These are phyloP conservation scores for Pseudoatta argentina DNA, from an alignment of 1,140 invertebrate genomes.

Conservation along the genomic window DNA sequence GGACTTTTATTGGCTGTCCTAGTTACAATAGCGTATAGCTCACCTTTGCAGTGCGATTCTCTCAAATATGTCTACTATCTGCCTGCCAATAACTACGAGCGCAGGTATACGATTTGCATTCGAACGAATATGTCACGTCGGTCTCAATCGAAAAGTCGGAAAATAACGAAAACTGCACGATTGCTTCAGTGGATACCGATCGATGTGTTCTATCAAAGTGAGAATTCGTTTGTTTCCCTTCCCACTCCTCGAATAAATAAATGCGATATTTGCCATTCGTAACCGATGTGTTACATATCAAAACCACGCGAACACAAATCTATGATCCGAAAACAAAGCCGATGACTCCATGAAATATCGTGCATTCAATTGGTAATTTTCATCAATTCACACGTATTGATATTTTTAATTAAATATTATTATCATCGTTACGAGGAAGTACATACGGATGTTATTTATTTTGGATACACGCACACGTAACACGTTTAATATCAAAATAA, in stretches of 20 bases:
- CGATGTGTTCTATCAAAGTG: slow-evolving; percentile 9
- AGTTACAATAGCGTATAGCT: slow-evolving; percentile 39
- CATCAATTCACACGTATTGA: neutral
- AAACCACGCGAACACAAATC: neutral
- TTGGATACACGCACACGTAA: neutral
- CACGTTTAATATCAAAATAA: slow-evolving; percentile 18
- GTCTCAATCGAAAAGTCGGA: slow-evolving; percentile 41
- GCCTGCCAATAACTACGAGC: slow-evolving; percentile 50
- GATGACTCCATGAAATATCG: slow-evolving; percentile 11
- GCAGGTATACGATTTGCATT: slow-evolving; percentile 44
- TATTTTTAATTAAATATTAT: slow-evolving; percentile 38
- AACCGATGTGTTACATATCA: neutral
- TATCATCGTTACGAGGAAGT: neutral
- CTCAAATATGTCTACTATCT: slow-evolving; percentile 44
- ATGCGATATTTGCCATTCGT: slow-evolving; percentile 21
- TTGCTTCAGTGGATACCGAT: neutral
- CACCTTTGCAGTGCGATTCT: slow-evolving; percentile 43
- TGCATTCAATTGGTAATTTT: slow-evolving; percentile 14
- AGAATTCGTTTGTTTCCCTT: slow-evolving; percentile 6
- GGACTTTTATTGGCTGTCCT: slow-evolving; percentile 51
- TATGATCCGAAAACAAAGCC: slow-evolving; percentile 9
- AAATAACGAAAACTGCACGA: slow-evolving; percentile 45
- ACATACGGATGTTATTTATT: slow-evolving; percentile 9
- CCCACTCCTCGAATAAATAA: neutral
- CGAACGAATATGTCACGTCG: slow-evolving; percentile 51